Conservation (phyloP, 2,888 invertebrate species). For the Dexiosoma caninum region DNA sequence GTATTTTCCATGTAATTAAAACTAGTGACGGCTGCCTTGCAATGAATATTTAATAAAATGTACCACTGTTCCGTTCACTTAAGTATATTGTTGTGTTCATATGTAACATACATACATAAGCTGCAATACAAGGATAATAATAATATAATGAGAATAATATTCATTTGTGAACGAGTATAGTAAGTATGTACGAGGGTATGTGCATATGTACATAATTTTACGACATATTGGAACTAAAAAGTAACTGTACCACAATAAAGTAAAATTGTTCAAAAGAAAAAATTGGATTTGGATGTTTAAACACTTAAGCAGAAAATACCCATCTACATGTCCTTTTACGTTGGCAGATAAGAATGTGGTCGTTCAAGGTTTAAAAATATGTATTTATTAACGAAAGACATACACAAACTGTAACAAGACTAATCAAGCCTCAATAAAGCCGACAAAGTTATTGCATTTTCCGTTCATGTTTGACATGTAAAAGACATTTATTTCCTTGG, state of each 20-base stretch:
- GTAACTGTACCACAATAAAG: background rate
- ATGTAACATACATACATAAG: too few species aligned
- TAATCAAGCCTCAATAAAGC: slow-evolving; percentile 44
- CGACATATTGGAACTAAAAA: too few species aligned
- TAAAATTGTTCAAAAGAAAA: background rate
- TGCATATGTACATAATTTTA: background rate
- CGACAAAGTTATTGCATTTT: slow-evolving; percentile 45
- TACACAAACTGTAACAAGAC: background rate
- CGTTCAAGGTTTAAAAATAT: background rate
- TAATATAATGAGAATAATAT: too few species aligned
- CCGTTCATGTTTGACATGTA: slow-evolving; percentile 37
- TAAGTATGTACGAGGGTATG: too few species aligned
- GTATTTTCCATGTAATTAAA: too few species aligned
- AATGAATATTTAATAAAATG: too few species aligned
- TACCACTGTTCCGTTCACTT: too few species aligned
- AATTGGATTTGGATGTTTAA: slow-evolving; percentile 59
- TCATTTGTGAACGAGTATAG: too few species aligned
- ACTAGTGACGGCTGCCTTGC: too few species aligned
- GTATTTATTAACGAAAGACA: background rate
- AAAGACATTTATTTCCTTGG: background rate
- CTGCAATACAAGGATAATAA: too few species aligned
- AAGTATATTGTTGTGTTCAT: too few species aligned
- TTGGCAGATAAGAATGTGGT: background rate
- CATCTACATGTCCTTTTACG: background rate
- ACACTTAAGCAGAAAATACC: slow-evolving; percentile 18